These are phyloP conservation scores for Acromyrmex echinatior DNA, from an alignment of 1,140 invertebrate species.

Conservation along the genomic window DNA sequence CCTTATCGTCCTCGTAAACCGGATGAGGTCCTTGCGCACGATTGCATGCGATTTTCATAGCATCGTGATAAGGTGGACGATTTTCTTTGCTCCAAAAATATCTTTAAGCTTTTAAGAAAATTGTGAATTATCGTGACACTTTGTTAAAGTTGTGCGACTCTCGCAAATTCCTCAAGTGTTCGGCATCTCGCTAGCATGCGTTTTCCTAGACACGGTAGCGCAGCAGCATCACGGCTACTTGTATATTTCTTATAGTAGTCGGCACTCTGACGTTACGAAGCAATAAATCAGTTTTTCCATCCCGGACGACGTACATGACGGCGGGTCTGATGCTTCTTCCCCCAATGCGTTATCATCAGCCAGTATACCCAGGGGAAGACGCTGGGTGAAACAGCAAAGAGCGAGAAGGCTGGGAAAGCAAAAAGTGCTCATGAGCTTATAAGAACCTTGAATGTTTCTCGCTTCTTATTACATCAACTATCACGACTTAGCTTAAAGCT, in stretches of 20 bases:
- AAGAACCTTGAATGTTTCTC: constrained; percentile 55
- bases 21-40: background rate
- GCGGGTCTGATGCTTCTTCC: constrained; percentile 68
- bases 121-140: background rate
- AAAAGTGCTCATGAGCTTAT: constrained; percentile 18
- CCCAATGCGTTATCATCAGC: constrained; percentile 69
- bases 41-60: background rate
- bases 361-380: constrained; percentile 42
- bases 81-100: background rate
- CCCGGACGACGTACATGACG: constrained; percentile 68
- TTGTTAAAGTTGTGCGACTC: constrained; percentile 39
- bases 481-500: constrained; percentile 3
- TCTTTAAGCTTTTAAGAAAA: background rate
- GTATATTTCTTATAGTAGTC: constrained; percentile 62
- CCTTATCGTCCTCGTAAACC: background rate
- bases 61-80: background rate
- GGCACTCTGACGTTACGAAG: constrained; percentile 60
- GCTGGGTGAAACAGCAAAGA: constrained; percentile 42
- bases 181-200: constrained; percentile 45
- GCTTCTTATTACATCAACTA: constrained; percentile 20
- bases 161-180: constrained; percentile 34
- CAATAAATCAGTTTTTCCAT: constrained; percentile 77
- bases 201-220: background rate
- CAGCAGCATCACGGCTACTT: constrained; percentile 51
- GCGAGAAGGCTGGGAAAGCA: background rate